phyloP scores from a whole-genome alignment of 2,797 vertebrate genomes.

The Cynodonichthys magdalenae region DNA sequence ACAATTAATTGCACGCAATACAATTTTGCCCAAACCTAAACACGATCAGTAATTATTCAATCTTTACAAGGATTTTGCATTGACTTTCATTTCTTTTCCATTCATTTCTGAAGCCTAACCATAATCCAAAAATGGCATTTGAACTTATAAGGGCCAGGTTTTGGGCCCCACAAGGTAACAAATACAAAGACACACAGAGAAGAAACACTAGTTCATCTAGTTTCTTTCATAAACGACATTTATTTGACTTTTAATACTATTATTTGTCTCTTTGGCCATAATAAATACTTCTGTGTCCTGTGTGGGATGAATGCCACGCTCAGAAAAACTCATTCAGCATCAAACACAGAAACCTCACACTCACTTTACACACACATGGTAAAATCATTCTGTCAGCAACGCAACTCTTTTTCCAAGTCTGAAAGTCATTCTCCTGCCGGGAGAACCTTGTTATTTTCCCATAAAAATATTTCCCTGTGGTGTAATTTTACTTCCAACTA shows the following conservation, averaged over 20 bases:
- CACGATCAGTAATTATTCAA: too few species aligned
- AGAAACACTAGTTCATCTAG: constrained; percentile 18
- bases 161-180: too few species aligned
- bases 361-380: constrained; percentile 7
- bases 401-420: constrained; percentile 47
- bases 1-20: too few species aligned
- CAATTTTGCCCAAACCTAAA: too few species aligned
- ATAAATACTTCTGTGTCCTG: constrained; percentile 40
- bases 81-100: too few species aligned
- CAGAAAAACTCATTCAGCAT: constrained; percentile 11
- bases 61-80: too few species aligned
- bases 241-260: constrained; percentile 39
- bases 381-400: constrained; percentile 50
- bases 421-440: constrained; percentile 24
- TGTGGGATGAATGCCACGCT: constrained; percentile 30
- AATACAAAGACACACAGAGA: background rate
- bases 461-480: constrained; percentile 37
- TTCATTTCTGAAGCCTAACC: too few species aligned
- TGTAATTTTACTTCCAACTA: constrained; percentile 64
- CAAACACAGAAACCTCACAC: constrained; percentile 8
- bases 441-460: constrained; percentile 36
- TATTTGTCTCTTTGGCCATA: constrained; percentile 43
- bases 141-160: too few species aligned
- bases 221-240: constrained; percentile 19
- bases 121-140: too few species aligned